Evolutionary conservation across 2,888 invertebrate species (phyloP).

Genomic region (Hemithea aestivaria): DNA sequence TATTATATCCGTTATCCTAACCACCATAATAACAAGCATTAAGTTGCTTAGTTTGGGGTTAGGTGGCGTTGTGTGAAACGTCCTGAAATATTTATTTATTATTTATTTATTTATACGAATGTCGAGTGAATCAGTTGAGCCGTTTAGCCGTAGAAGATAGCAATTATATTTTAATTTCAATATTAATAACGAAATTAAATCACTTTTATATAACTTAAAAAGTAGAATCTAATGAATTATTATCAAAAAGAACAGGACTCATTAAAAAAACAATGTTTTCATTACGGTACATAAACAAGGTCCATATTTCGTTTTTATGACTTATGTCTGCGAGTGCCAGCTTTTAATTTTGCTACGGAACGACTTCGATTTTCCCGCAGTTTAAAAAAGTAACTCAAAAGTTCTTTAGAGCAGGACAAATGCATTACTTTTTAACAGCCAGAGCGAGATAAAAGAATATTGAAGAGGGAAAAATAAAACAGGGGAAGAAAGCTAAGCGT

Average conservation of each 20-base stretch:
- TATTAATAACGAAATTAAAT: no score
- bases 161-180: no score
- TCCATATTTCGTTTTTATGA: constrained; percentile 73
- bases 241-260: constrained; percentile 23
- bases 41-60: no score
- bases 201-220: no score
- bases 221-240: no score
- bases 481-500: constrained; percentile 79
- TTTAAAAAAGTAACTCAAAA: constrained; percentile 78
- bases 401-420: constrained; percentile 59
- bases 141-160: no score
- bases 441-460: constrained; percentile 41
- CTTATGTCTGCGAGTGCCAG: constrained; percentile 71
- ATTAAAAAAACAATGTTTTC: constrained; percentile 41
- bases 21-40: no score
- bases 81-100: no score
- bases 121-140: no score
- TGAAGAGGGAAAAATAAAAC: constrained; percentile 76
- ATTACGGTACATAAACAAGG: constrained; percentile 42
- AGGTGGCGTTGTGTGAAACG: no score
- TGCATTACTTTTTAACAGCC: constrained; percentile 31
- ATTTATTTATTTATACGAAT: no score
- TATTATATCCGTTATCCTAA: no score
- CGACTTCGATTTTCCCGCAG: constrained; percentile 75
- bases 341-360: constrained; percentile 72